Evolutionary conservation across 2,113 vertebrate species (phyloP).

Genomic region (Cathartes aura): DNA sequence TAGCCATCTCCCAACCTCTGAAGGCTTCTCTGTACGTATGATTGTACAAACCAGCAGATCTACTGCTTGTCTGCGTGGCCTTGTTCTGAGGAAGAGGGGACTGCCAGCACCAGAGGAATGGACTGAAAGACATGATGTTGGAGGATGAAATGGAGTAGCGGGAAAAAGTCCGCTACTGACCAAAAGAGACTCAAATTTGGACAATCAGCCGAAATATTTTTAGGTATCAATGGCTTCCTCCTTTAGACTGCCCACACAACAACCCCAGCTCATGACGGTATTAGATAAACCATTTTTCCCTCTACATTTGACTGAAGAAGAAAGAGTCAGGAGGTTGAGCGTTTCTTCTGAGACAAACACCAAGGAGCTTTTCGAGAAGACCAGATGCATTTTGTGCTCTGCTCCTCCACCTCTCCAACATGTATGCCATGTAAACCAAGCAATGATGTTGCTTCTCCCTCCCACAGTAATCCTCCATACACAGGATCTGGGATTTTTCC

Average conservation of each 20-base stretch:
- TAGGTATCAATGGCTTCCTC: background rate
- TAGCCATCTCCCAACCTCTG: slow-evolving; percentile 41
- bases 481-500: background rate
- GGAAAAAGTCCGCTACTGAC: background rate
- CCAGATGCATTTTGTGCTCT: background rate
- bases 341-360: background rate
- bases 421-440: background rate
- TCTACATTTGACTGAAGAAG: background rate
- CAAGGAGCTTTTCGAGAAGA: background rate
- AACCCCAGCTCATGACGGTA: background rate
- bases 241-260: background rate
- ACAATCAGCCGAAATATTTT: background rate
- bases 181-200: background rate
- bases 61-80: background rate
- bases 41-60: background rate
- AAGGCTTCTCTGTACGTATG: background rate
- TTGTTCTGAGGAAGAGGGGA: background rate
- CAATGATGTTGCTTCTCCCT: background rate
- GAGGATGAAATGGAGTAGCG: background rate
- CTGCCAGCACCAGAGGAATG: background rate
- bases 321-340: background rate
- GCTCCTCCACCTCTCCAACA: background rate
- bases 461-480: background rate
- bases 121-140: rapidly evolving
- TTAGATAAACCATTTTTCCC: background rate